Evolutionary conservation across 2,888 invertebrate species (phyloP), one percentile per base, ranked within the genome.

Genomic region (Drosophila kuntzei): DNA sequence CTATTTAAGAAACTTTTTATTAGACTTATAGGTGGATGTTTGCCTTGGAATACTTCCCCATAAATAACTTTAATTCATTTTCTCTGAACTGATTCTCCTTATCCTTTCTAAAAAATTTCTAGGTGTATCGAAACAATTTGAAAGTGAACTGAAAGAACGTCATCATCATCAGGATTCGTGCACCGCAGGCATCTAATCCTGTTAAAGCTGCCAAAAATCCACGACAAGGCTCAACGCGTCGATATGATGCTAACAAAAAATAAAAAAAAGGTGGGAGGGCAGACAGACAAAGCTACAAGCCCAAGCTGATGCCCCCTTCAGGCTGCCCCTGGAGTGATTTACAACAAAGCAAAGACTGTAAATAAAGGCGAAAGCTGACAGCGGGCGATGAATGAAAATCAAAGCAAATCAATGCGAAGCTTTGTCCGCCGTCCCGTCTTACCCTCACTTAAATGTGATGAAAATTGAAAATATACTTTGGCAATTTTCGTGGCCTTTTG

Each of bases 381-480:
- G 86, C 79, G 69, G 72, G 75, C 77, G 77, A 69, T 76, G 82
- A 79, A 80, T 77, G 65, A 68, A 68, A 86, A 89, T 86, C 89
- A 87, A 86, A 87, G 82, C 78, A 78, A 86, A 86, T 86, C 86
- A 86, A 86, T 89, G 76, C 67, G 54, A 50, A 25, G 67, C 62
- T 53, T 66, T 62, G 60, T 58, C 53, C 62, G 14, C 14, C 22
- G 22, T 37, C 20, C 22, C 16, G 4, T 20, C 36, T 50, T 50
- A 6, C 50, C 62, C 66, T 12, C 29, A 53, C 54, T 71, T 54
- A 69, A 75, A 69, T 69, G 57, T 70, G 71, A 75, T 79, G 86
- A 79, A 84, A 84, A 84, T 84, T 86, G 88, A 88, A 88, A 88
- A 86, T 84, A 69, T 84, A 86, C 89, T 84, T 83, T 84, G 80